Evolutionary conservation across 2,797 vertebrate genomes (phyloP).

Genomic region (Ceyx erithaca): DNA sequence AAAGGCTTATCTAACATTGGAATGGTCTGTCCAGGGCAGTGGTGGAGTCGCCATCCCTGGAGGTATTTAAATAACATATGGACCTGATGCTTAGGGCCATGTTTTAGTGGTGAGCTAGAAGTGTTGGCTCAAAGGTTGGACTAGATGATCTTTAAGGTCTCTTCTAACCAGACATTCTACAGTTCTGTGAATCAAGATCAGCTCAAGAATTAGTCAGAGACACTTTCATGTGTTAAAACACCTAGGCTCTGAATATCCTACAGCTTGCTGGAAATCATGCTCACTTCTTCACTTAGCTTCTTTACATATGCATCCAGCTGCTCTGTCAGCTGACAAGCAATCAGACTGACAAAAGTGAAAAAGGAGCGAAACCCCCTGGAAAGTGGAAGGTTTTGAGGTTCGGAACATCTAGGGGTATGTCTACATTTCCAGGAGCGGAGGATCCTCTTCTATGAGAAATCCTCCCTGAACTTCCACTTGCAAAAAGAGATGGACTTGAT

Average conservation of each 20-base stretch:
- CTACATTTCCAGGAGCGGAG: background rate
- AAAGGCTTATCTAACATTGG: too few species aligned
- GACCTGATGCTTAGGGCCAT: too few species aligned
- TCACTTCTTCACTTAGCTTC: background rate
- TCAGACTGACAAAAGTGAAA: background rate
- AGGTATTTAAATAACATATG: too few species aligned
- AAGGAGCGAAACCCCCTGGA: background rate
- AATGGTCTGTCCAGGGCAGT: too few species aligned
- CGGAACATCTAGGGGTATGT: background rate
- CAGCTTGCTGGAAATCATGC: background rate
- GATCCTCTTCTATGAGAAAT: background rate
- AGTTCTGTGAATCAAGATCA: background rate
- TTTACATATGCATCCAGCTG: background rate
- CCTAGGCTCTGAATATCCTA: background rate
- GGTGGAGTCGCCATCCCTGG: too few species aligned
- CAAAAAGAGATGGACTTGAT: background rate
- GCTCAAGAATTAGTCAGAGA: fast-evolving
- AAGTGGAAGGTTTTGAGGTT: background rate
- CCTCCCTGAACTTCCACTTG: background rate
- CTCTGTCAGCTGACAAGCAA: background rate
- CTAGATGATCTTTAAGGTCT: too few species aligned
- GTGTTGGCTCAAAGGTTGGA: too few species aligned
- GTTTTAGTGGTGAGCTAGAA: too few species aligned
- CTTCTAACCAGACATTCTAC: too few species aligned
- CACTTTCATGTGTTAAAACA: background rate